Evolutionary conservation across 2,888 invertebrate genomes (phyloP), one percentile per base, ranked within the genome.

Genomic region (Cinara cedri): DNA sequence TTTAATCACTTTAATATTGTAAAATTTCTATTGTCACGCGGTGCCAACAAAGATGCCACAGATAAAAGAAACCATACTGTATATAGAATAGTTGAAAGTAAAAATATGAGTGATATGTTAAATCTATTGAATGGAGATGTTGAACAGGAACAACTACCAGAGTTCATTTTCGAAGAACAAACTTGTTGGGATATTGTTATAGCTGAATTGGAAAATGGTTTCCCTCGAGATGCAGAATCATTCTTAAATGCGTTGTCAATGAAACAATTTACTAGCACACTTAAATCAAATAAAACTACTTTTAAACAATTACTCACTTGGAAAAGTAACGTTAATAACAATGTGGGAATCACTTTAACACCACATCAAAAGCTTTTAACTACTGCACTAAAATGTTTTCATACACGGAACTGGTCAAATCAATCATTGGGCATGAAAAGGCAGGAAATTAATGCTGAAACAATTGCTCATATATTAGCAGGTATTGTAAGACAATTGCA

Each of bases 221-320:
- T 70, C 70, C 21, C 34, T 21, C 16, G 21, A 42, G 78, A 78
- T n/a, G n/a, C 70, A 9, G n/a, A 51, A 60, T 9, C 2, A 21
- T 78, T 78, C 49, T 70, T 78, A 26, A 42, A 78, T 42, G 49
- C n/a, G n/a, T 70, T 78, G 42, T 78, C 78, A 42, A 62, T 78
- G 60, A 70, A 60, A 1, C 21, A 60, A 2, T 78, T 70, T 78
- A 6, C 26, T 49, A 19, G 60, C n/a, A 14, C 16, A n/a, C 16
- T 78, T 11, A 11, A 21, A 51, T 70, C 70, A 4, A 70, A 62
- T 16, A 60, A 49, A 26, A 42, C 70, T 34, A 51, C 60, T 70
- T 78, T 78, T 62, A 78, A 78, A 78, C 34, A 13, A 0, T n/a
- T 78, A 42, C 60, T 78, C 9, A 13, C 21, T 70, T 60, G 70